Evolutionary conservation across 2,113 vertebrate genomes (phyloP).

Genomic region (Alligator mississippiensis): DNA sequence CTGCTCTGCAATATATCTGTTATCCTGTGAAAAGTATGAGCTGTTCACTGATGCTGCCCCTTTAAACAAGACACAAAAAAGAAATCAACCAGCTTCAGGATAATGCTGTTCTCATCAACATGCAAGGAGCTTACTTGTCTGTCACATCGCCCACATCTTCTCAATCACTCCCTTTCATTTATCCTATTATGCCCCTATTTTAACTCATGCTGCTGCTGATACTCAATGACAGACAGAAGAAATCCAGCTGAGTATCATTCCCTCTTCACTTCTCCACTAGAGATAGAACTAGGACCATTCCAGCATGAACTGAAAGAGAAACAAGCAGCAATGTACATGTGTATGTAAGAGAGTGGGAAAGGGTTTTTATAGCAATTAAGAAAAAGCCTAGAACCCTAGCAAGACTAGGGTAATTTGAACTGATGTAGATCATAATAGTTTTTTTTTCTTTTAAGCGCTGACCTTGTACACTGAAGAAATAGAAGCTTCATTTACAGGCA

Average conservation of each 20-base stretch:
- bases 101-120: conserved; percentile 78
- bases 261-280: neutral
- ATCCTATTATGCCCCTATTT: conserved; percentile 74
- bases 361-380: neutral
- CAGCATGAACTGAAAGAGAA: neutral
- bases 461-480: conserved; percentile 26
- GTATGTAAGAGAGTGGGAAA: neutral
- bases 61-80: conserved; percentile 73
- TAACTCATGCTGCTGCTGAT: conserved; percentile 68
- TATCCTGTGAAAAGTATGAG: conserved; percentile 28
- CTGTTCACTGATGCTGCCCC: conserved; percentile 46
- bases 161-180: conserved; percentile 80
- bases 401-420: neutral
- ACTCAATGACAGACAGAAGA: conserved; percentile 63
- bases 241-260: conserved; percentile 62
- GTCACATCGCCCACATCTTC: conserved; percentile 78
- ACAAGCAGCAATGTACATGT: neutral
- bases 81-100: conserved; percentile 55
- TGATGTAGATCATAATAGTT: neutral
- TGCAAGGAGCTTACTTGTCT: conserved; percentile 77
- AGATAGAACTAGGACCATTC: neutral
- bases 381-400: neutral
- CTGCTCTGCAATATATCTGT: neutral
- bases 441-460: neutral
- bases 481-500: conserved; percentile 47